Percentiles rank a stretch among this genome's conserved stretches.
Conservation (phyloP, 2,888 invertebrate species). For the Lithophane socia region DNA sequence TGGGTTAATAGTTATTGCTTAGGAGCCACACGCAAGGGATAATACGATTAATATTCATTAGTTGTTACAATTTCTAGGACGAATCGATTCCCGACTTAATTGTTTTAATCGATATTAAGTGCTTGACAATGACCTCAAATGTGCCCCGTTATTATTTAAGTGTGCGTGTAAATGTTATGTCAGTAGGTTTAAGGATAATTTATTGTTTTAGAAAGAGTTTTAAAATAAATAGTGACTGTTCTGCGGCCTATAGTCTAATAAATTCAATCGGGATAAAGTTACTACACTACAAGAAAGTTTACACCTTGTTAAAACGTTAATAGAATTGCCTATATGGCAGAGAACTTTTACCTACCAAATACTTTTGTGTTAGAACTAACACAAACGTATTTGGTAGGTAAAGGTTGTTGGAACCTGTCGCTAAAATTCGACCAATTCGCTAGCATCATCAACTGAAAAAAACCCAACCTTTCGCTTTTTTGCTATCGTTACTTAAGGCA, state of each 20-base stretch:
- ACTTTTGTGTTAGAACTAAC: too few species aligned
- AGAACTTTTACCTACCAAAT: neutral
- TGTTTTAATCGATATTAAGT: constrained; percentile 53
- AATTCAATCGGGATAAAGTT: neutral
- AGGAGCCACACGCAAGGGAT: constrained; percentile 63
- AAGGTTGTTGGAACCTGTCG: neutral
- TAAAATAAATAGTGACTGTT: neutral
- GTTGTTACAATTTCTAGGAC: constrained; percentile 47
- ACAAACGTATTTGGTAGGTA: too few species aligned
- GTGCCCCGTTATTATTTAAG: constrained; percentile 22
- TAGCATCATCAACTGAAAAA: neutral
- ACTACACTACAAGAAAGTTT: neutral
- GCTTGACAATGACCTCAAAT: constrained; percentile 55
- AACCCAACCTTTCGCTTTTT: neutral
- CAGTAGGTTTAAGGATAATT: constrained; percentile 16
- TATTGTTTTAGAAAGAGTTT: neutral
- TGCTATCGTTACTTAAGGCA: neutral
- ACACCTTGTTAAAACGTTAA: neutral
- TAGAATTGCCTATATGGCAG: neutral
- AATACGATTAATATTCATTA: constrained; percentile 62
- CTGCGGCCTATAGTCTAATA: neutral
- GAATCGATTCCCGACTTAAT: constrained; percentile 30
- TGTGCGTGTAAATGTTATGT: constrained; percentile 19
- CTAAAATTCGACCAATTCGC: neutral
- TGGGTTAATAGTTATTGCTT: constrained; percentile 66